Evolutionary conservation across 35 echinoderm and acorn worm genomes (phyloP), one percentile per base, ranked within the genome.

Genomic region (Lytechinus variegatus): DNA sequence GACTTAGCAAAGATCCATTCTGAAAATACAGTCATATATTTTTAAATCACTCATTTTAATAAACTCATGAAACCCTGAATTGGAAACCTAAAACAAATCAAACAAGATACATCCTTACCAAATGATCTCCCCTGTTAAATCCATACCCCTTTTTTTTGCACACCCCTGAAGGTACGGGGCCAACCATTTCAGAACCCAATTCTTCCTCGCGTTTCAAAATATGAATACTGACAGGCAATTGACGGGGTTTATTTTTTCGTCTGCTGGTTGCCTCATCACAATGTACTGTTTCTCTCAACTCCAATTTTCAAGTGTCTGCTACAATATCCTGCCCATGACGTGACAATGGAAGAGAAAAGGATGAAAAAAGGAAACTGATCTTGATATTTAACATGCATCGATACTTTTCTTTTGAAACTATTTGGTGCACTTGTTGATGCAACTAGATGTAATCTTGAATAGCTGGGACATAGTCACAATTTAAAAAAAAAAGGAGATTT

Each of bases 261-360:
- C 66, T 79, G 66, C 66, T 79, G 66, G 66, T 79, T 79, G 7
- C 12, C 66, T 79, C 66, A 24, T 79, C 19, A 79, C 66, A 16
- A 24, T n/a, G 66, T 24, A 79, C 66, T 79, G 66, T 79, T 79
- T 79, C 66, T 79, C 14, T 79, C 19, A 79, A 79, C 16, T 24
- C 66, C 66, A 79, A 79, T 79, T n/a, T 79, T 79, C 66, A 79
- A 79, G 66, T 79, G 66, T 79, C 66, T 24, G 66, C 66, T 79
- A 79, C 66, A 79, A 79, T 79, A 79, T 24, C 66, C n/a, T 19
- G 16, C 66, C 66, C 16, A 24, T 4, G 66, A 79, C n/a, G 66
- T n/a, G 66, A 79, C 21, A 79, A 79, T 7, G n/a, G 0, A 79
- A 4, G 66, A 79, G 66, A 79, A 79, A 24, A 79, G n/a, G 66